Percentiles rank a stretch among this genome's conserved stretches.
Evolutionary conservation across 2,797 vertebrate genomes (phyloP).

Genomic region (Decapterus maruadsi): DNA sequence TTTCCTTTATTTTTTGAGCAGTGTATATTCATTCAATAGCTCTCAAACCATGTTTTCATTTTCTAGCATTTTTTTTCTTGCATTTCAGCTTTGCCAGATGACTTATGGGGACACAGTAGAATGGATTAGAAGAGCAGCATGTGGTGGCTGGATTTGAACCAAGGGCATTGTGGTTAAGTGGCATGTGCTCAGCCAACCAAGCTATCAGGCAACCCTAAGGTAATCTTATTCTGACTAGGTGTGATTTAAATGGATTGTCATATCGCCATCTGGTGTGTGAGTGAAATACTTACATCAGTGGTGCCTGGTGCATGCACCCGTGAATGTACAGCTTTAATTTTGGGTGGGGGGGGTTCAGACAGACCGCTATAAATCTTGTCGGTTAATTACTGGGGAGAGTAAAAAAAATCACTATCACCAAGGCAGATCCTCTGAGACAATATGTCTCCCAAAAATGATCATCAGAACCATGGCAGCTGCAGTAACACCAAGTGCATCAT

Average conservation of each 20-base stretch:
- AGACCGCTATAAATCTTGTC: not conserved
- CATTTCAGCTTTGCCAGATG: constrained; percentile 18
- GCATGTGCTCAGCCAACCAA: constrained; percentile 39
- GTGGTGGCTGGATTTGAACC: constrained; percentile 52
- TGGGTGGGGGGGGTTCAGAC: not conserved
- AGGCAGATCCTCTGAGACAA: not conserved
- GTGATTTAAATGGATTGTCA: constrained; percentile 61
- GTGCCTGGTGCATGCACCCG: constrained; percentile 22
- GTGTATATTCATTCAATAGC: not conserved
- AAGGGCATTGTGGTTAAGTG: constrained; percentile 61
- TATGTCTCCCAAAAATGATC: not conserved
- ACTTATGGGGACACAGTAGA: constrained; percentile 21
- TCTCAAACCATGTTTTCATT: constrained; percentile 5
- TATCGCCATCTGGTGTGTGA: constrained; percentile 76
- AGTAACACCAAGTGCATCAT: not conserved
- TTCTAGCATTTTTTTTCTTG: not conserved
- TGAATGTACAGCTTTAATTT: constrained; percentile 9
- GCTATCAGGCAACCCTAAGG: constrained; percentile 35
- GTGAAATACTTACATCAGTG: constrained; percentile 49
- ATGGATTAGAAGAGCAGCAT: constrained; percentile 40
- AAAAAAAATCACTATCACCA: constrained; percentile 1
- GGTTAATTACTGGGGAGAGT: not conserved
- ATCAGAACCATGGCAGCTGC: not conserved
- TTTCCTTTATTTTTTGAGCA: too few species aligned
- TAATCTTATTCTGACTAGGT: constrained; percentile 47